A percentile compares a stretch with the other conserved stretches of the same genome.
Conservation (phyloP, 2,888 invertebrate genomes). For the Eretmocerus hayati region DNA sequence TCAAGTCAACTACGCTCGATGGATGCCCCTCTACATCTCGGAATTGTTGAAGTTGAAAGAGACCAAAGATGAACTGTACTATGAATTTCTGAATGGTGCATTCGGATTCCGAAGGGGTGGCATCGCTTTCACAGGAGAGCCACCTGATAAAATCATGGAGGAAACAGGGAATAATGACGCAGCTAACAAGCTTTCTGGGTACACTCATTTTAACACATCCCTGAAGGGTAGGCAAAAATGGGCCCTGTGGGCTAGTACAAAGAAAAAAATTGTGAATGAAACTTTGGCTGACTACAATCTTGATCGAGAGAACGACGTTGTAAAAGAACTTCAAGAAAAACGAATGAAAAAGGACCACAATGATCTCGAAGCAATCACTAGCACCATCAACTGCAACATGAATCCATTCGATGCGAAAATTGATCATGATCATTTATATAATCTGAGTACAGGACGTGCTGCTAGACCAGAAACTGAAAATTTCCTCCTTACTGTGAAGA, state of each 20-base stretch:
- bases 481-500: not conserved
- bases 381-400: not conserved
- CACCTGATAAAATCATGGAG: constrained; percentile 24
- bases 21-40: constrained; percentile 28
- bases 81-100: constrained; percentile 9
- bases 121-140: constrained; percentile 21
- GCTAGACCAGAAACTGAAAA: not conserved
- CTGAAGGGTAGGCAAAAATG: constrained; percentile 17
- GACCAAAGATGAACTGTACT: constrained; percentile 31
- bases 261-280: not conserved
- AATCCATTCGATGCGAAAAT: constrained; percentile 6
- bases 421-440: not conserved
- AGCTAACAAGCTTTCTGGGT: constrained; percentile 14
- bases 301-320: not conserved
- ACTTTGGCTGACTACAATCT: not conserved
- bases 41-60: constrained; percentile 31
- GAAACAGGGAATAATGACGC: constrained; percentile 27
- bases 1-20: constrained; percentile 36
- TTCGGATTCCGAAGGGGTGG: constrained; percentile 22
- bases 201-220: constrained; percentile 10
- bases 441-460: not conserved
- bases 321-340: not conserved
- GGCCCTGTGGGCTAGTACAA: constrained; percentile 12
- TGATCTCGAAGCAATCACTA: not conserved
- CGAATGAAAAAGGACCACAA: not conserved